A percentile compares a stretch with the other conserved stretches of the same genome.
phyloP scores from a whole-genome alignment of 2,888 invertebrate species.

The Charanyca ferruginea region DNA sequence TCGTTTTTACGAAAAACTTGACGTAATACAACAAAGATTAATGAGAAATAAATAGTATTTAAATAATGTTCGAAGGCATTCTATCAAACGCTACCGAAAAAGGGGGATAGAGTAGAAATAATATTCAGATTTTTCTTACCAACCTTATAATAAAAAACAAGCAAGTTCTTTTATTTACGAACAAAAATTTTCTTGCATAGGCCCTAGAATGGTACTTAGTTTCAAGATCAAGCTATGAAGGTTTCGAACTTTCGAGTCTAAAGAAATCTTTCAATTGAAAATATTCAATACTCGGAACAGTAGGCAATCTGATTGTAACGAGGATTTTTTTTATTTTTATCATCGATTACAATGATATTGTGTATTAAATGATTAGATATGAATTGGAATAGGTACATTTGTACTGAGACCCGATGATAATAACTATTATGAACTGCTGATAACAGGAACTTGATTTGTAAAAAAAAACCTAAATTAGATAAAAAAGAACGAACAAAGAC shows the following conservation, averaged over 20 bases:
- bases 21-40: too few species aligned
- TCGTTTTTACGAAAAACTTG: too few species aligned
- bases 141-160: too few species aligned
- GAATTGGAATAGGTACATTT: conserved; percentile 6
- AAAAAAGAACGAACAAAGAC: not conserved
- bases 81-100: too few species aligned
- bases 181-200: too few species aligned
- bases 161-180: too few species aligned
- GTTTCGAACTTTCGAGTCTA: not conserved
- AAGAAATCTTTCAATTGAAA: not conserved
- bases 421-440: conserved; percentile 3
- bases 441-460: conserved; percentile 11
- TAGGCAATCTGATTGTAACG: not conserved
- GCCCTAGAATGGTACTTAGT: too few species aligned
- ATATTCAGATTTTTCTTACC: too few species aligned
- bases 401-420: conserved; percentile 1
- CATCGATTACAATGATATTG: not conserved
- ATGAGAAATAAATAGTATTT: too few species aligned
- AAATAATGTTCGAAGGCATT: too few species aligned
- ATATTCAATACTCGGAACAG: conserved; percentile 5
- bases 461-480: not conserved
- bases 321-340: not conserved
- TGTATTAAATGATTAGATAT: conserved; percentile 1
- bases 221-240: too few species aligned
- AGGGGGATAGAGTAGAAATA: too few species aligned